Evolutionary conservation across 1,140 invertebrate genomes (phyloP).

Genomic region (Apis florea): DNA sequence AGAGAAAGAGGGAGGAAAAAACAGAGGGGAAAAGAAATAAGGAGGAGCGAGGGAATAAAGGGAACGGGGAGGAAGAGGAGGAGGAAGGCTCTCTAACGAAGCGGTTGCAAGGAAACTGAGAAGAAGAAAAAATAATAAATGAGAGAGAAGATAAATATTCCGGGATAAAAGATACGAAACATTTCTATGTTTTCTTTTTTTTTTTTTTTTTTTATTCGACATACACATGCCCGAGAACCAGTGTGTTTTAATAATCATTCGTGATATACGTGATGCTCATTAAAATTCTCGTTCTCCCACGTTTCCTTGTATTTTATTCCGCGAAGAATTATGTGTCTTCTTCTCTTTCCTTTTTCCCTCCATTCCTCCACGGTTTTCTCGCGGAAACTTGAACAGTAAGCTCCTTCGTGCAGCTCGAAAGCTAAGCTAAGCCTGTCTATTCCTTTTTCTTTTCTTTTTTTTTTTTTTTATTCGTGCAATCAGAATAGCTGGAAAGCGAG

Average conservation of each 20-base stretch:
- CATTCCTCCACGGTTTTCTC: not conserved
- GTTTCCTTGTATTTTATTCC: not conserved
- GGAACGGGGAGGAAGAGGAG: not conserved
- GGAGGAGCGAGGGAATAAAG: not conserved
- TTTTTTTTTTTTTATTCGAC: not conserved
- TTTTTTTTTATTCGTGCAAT: slow-evolving; percentile 4
- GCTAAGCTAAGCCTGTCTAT: not conserved
- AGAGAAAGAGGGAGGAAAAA: not conserved
- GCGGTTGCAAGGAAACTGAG: not conserved
- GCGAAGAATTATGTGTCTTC: not conserved
- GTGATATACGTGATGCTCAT: slow-evolving; percentile 2
- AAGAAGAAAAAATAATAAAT: not conserved
- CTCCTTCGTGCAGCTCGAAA: not conserved
- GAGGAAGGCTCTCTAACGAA: slow-evolving; percentile 11
- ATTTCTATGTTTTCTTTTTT: slow-evolving; percentile 18
- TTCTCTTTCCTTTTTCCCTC: not conserved
- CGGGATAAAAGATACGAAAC: slow-evolving; percentile 29
- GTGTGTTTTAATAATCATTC: slow-evolving; percentile 50
- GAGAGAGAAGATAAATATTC: too few relatives aligned
- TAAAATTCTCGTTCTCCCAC: not conserved
- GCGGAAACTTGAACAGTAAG: not conserved
- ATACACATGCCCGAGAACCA: not conserved
- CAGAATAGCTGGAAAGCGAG: not conserved
- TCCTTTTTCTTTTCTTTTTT: not conserved
- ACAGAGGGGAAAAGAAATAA: too few relatives aligned